These are phyloP conservation scores for Philypnodon macrostomus DNA, from an alignment of 2,797 vertebrate genomes.

Conservation along the genomic window DNA sequence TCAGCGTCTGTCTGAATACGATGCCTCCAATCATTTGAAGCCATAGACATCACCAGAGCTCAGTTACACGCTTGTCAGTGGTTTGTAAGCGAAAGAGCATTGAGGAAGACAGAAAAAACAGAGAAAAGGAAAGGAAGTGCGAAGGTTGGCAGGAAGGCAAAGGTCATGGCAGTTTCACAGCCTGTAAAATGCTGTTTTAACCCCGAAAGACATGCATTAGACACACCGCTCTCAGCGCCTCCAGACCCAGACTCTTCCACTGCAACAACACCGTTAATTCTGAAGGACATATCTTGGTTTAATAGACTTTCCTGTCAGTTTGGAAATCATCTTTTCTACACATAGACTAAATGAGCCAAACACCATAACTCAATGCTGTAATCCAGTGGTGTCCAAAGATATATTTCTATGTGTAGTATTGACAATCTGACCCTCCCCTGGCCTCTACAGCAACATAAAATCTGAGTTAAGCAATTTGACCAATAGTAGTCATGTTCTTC, in stretches of 20 bases:
- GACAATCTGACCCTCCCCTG: too few species aligned
- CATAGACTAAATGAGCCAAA: not conserved
- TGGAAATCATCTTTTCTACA: not conserved
- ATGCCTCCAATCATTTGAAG: slow-evolving; percentile 29
- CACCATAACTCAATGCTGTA: too few species aligned
- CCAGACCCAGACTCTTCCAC: slow-evolving; percentile 30
- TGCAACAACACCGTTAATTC: slow-evolving; percentile 27
- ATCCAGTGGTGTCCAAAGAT: too few species aligned
- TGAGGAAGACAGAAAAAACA: not conserved
- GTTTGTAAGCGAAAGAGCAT: slow-evolving; percentile 9
- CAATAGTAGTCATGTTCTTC: too few species aligned
- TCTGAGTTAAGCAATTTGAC: too few species aligned
- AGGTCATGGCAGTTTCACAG: slow-evolving; percentile 52
- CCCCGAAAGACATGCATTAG: slow-evolving; percentile 40
- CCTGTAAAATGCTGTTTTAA: slow-evolving; percentile 52
- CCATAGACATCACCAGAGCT: slow-evolving; percentile 26
- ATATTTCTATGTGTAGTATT: too few species aligned
- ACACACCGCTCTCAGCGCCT: slow-evolving; percentile 33
- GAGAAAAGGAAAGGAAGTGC: slow-evolving; percentile 17
- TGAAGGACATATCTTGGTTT: slow-evolving; percentile 8
- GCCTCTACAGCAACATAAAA: too few species aligned
- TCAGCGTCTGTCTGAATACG: slow-evolving; percentile 40
- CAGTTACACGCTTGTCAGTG: slow-evolving; percentile 44
- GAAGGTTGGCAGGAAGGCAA: slow-evolving; percentile 39
- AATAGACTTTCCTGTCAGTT: slow-evolving; percentile 23